Conservation (phyloP, 2,797 vertebrate genomes). For the Neostethus bicornis region DNA sequence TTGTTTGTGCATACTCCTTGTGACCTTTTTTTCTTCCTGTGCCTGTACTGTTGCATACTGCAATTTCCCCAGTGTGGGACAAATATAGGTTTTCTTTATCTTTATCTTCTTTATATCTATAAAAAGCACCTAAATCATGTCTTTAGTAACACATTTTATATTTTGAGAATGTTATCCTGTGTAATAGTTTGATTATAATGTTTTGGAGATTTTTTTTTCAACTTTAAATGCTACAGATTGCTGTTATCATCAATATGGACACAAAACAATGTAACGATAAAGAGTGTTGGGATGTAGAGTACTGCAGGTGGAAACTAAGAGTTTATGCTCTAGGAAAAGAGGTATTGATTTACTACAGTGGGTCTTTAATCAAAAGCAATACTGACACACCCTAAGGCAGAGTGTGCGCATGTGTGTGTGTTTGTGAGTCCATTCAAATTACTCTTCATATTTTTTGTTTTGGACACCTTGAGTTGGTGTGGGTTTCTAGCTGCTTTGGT, state of each 20-base stretch:
- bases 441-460: constrained; percentile 38
- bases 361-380: constrained; percentile 60
- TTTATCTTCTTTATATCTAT: too few species aligned
- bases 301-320: constrained; percentile 16
- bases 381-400: constrained; percentile 28
- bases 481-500: constrained; percentile 14
- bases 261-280: constrained; percentile 1
- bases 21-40: too few species aligned
- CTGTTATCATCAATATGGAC: constrained; percentile 8
- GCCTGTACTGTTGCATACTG: too few species aligned
- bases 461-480: constrained; percentile 21
- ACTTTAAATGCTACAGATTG: background rate
- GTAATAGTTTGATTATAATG: constrained; percentile 9
- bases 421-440: constrained; percentile 33
- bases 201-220: constrained; percentile 3
- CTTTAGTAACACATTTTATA: background rate
- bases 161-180: background rate
- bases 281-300: constrained; percentile 8
- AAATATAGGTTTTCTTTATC: too few species aligned
- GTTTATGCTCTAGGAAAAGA: constrained; percentile 39
- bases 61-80: too few species aligned
- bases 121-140: background rate
- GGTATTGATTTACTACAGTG: constrained; percentile 64
- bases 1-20: too few species aligned
- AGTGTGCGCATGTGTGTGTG: constrained; percentile 1